These are phyloP conservation scores for Anniella stebbinsi DNA, from an alignment of 2,797 vertebrate species.

Conservation along the genomic window DNA sequence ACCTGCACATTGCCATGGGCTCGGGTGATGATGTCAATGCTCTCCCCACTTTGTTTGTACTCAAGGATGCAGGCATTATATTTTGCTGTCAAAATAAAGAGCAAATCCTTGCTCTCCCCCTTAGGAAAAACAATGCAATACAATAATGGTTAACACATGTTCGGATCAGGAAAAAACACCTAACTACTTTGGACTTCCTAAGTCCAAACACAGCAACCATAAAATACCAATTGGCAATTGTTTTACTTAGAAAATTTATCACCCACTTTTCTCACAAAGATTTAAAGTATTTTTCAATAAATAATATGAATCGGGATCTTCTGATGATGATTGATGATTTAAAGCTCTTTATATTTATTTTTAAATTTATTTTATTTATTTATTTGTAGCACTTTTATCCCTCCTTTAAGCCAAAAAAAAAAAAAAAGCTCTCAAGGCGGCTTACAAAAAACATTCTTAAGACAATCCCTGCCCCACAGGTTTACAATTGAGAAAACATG, in stretches of 20 bases:
- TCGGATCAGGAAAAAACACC: not conserved
- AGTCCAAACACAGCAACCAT: not conserved
- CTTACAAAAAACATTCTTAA: too few species aligned
- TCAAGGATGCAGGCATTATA: conserved; percentile 99
- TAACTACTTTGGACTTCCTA: not conserved
- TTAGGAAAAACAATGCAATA: conserved; percentile 62
- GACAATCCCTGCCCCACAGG: too few species aligned
- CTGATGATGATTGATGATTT: not conserved
- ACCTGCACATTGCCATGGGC: conserved; percentile 99
- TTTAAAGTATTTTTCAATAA: not conserved
- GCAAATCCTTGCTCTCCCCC: conserved; percentile 97
- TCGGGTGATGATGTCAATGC: conserved; percentile 96
- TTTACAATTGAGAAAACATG: too few species aligned
- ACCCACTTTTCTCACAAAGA: not conserved
- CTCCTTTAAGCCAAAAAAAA: too few species aligned
- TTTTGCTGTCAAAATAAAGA: conserved; percentile 98
- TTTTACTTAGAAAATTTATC: not conserved
- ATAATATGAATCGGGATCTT: not conserved
- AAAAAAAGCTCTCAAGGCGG: too few species aligned
- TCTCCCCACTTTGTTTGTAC: conserved; percentile 97
- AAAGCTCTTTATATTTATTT: not conserved
- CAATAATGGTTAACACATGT: not conserved
- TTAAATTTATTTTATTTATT: too few species aligned
- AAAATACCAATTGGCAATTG: not conserved
- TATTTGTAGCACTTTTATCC: too few species aligned